Conservation (phyloP, 2,113 vertebrate genomes). For the Myiopsitta monachus region DNA sequence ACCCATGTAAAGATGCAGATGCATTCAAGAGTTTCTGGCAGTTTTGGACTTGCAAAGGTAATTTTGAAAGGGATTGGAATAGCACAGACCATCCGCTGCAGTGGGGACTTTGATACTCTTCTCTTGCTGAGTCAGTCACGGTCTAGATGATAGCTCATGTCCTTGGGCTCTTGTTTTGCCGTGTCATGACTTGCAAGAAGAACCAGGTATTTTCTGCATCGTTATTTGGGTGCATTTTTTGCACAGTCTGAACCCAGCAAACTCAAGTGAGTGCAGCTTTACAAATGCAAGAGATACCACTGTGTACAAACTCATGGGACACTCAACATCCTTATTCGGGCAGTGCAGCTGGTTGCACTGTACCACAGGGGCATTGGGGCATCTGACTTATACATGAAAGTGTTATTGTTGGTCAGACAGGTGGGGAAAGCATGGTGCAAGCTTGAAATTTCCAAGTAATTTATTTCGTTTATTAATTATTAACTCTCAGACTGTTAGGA, state of each 20-base stretch:
- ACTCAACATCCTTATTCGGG: neutral
- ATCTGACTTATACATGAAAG: neutral
- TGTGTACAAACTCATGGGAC: neutral
- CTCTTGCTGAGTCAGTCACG: neutral
- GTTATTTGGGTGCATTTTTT: neutral
- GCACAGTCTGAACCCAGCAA: neutral
- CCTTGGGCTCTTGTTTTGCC: neutral
- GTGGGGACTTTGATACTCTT: neutral
- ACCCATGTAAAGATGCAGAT: neutral
- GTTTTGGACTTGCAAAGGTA: neutral
- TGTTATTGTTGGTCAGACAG: neutral
- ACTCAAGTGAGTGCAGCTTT: neutral
- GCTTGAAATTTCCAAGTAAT: neutral
- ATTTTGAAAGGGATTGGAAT: neutral
- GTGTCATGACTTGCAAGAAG: neutral
- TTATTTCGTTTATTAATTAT: constrained; percentile 40
- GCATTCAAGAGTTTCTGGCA: neutral
- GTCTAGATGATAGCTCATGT: neutral
- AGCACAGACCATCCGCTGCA: rapidly evolving
- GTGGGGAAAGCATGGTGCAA: neutral
- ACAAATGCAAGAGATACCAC: neutral
- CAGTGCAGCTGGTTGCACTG: neutral
- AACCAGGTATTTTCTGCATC: neutral
- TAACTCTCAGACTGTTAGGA: neutral
- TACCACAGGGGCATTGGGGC: neutral